phyloP scores from a whole-genome alignment of 2,888 invertebrate species.

The Lasioglossum vierecki region DNA sequence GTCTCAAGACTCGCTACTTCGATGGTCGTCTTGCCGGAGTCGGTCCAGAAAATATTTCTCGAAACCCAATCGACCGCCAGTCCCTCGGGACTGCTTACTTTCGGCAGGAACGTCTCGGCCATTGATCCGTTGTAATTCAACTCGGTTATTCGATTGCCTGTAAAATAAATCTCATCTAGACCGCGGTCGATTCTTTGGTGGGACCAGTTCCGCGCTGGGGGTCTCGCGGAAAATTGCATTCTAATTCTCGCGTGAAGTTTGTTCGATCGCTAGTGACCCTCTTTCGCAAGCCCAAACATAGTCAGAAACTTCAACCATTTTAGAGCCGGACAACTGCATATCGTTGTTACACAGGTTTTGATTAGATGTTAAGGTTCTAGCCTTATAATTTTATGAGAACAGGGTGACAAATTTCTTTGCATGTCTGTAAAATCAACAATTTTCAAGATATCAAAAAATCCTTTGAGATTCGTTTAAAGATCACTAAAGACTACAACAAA shows the following conservation, averaged over 20 bases:
- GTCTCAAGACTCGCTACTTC: slow-evolving; percentile 95
- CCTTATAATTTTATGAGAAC: too few species aligned
- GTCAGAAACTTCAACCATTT: not conserved
- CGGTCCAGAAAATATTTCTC: slow-evolving; percentile 98
- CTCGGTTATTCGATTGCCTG: slow-evolving; percentile 77
- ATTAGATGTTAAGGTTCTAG: too few species aligned
- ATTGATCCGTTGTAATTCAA: slow-evolving; percentile 80
- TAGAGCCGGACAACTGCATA: not conserved
- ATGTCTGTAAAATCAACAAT: too few species aligned
- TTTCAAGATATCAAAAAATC: too few species aligned
- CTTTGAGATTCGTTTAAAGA: too few species aligned
- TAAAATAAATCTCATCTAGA: slow-evolving; percentile 48
- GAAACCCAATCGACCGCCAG: slow-evolving; percentile 96
- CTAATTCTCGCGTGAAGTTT: not conserved
- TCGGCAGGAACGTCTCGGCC: slow-evolving; percentile 84
- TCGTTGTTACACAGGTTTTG: not conserved
- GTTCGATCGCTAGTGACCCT: not conserved
- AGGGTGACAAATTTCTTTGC: too few species aligned
- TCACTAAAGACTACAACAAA: too few species aligned
- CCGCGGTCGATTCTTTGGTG: not conserved
- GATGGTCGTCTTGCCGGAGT: slow-evolving; percentile 94
- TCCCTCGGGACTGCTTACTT: slow-evolving; percentile 95
- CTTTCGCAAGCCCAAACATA: not conserved
- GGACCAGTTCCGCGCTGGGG: not conserved
- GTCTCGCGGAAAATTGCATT: slow-evolving; percentile 9